These are phyloP conservation scores for Hydropsyche tenuis DNA, from an alignment of 1,140 invertebrate species.

Conservation along the genomic window DNA sequence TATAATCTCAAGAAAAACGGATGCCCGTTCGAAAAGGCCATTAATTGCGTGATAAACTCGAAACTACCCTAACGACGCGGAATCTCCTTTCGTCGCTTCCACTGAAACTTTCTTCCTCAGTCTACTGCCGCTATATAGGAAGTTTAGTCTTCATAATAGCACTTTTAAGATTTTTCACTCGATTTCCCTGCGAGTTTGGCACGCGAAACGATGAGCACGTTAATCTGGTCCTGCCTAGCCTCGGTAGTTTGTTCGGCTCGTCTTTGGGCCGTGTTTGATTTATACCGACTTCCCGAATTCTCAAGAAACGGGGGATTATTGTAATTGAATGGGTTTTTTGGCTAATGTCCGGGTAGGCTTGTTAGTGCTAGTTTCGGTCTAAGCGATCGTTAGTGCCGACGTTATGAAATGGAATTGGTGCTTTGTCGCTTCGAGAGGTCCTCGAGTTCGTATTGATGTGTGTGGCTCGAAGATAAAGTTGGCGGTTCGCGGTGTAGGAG, in stretches of 20 bases:
- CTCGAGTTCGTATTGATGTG: no score
- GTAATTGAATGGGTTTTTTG: not conserved
- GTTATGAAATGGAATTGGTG: no score
- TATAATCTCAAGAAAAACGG: not conserved
- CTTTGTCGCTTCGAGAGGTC: no score
- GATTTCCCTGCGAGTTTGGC: conserved; percentile 14
- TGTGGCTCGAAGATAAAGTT: no score
- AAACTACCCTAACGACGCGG: not conserved
- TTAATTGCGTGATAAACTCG: conserved; percentile 20
- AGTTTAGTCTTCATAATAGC: no score
- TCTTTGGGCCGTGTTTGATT: not conserved
- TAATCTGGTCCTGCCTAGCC: not conserved
- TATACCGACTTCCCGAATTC: not conserved
- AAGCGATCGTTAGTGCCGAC: no score
- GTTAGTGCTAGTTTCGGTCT: no score
- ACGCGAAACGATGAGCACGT: conserved; percentile 16
- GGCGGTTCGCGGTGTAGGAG: no score
- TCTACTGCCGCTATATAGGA: no score
- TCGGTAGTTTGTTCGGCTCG: conserved; percentile 1
- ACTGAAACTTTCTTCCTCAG: no score
- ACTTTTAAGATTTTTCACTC: conserved; percentile 23
- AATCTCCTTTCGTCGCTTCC: not conserved
- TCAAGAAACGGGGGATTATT: not conserved
- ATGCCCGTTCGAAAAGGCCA: not conserved
- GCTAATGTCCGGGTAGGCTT: no score